A percentile compares a stretch with the other conserved stretches of the same genome.
Conservation (phyloP, 2,797 vertebrate genomes). For the Notamacropus eugenii region DNA sequence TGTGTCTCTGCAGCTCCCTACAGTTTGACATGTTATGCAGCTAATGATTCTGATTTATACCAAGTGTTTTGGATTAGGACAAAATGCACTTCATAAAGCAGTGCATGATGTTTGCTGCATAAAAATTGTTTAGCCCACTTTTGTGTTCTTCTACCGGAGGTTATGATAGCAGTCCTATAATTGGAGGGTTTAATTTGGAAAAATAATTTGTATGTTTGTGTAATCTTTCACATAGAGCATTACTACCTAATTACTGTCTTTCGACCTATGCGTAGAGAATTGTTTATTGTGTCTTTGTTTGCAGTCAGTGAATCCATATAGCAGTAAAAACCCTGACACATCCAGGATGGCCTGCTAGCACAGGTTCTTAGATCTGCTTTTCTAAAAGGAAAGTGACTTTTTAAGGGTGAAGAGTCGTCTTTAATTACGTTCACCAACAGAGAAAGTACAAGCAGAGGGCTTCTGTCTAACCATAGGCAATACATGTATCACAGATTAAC, state of each 20-base stretch:
- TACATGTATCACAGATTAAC: too few species aligned
- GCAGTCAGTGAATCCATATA: background rate
- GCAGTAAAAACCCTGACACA: too few species aligned
- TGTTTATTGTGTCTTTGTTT: background rate
- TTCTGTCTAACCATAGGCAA: too few species aligned
- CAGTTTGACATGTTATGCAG: slow-evolving; percentile 58
- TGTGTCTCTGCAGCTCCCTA: slow-evolving; percentile 58
- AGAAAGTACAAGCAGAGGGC: too few species aligned
- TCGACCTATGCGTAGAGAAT: background rate
- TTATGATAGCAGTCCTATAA: slow-evolving; percentile 44
- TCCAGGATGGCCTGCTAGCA: too few species aligned
- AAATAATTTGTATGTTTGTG: slow-evolving; percentile 52
- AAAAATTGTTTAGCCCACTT: slow-evolving; percentile 49
- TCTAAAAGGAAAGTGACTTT: too few species aligned
- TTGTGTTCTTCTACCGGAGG: slow-evolving; percentile 49
- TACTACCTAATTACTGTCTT: background rate
- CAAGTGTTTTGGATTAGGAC: slow-evolving; percentile 51
- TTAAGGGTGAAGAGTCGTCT: too few species aligned
- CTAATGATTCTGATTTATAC: slow-evolving; percentile 66
- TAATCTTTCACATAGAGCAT: background rate
- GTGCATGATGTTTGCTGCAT: slow-evolving; percentile 45
- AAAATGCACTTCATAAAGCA: slow-evolving; percentile 52
- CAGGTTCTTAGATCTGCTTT: too few species aligned
- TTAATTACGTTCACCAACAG: too few species aligned
- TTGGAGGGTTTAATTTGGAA: slow-evolving; percentile 69